A percentile compares a stretch with the other conserved stretches of the same genome.
phyloP scores from a whole-genome alignment of 2,113 vertebrate species.

The Theristicus caerulescens region DNA sequence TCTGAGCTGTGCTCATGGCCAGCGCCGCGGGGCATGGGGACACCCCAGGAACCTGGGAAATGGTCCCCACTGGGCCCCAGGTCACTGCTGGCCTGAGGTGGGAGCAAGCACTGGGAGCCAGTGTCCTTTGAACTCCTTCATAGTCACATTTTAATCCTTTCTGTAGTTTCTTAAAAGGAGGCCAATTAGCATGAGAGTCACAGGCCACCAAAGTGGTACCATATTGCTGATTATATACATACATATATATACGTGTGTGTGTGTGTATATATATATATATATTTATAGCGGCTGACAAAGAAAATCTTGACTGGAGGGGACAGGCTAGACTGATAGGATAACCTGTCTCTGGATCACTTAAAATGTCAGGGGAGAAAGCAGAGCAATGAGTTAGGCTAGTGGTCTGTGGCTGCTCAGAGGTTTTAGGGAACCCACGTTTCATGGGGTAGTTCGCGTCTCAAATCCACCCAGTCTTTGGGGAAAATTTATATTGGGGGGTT shows the following conservation, averaged over 20 bases:
- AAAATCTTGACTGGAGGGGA: background rate
- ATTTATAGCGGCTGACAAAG: background rate
- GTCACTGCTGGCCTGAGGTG: background rate
- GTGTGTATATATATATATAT: no score
- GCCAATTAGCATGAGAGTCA: background rate
- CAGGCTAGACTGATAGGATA: background rate
- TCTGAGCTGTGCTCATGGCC: background rate
- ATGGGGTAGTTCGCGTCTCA: background rate
- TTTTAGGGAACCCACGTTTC: background rate
- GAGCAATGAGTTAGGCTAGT: background rate
- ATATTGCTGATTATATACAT: background rate
- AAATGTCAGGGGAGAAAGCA: background rate
- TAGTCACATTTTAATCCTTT: background rate
- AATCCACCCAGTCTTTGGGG: background rate
- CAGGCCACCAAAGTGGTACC: background rate
- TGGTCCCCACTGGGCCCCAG: rapidly evolving
- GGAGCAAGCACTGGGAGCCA: background rate
- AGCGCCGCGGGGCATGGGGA: rapidly evolving
- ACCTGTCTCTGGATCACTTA: background rate
- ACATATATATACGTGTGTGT: no score
- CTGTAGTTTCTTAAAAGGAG: background rate
- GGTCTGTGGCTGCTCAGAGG: background rate
- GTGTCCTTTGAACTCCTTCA: background rate
- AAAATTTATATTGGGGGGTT: background rate
- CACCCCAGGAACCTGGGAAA: rapidly evolving